Evolutionary conservation across 1,140 invertebrate genomes (phyloP).

Genomic region (Ceratosolen fusciceps): DNA sequence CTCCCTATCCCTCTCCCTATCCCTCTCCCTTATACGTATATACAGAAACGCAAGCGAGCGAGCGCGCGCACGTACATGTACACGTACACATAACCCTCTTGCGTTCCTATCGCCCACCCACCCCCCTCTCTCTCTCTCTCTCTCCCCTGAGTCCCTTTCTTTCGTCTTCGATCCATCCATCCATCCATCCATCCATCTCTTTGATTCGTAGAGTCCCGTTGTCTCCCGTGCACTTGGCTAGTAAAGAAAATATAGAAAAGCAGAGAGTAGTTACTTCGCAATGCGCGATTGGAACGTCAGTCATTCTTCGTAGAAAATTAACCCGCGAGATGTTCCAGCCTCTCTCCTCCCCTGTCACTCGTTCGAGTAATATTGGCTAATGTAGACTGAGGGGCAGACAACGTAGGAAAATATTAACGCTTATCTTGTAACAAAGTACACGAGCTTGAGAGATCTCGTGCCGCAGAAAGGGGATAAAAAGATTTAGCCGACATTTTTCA

Average conservation of each 20-base stretch:
- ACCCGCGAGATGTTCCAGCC: not conserved
- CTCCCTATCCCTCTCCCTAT: not conserved
- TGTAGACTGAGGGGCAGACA: no score
- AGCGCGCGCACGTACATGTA: no score
- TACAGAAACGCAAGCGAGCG: no score
- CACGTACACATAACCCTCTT: no score
- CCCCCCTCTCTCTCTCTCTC: slow-evolving; percentile 3
- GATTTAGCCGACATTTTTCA: not conserved
- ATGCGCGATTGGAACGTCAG: not conserved
- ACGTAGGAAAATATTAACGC: not conserved
- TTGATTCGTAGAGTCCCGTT: not conserved
- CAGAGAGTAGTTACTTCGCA: not conserved
- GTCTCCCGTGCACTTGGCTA: not conserved
- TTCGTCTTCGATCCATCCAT: not conserved
- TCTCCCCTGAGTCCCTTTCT: not conserved
- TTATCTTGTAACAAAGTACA: not conserved
- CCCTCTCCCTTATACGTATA: not conserved
- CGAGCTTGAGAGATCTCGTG: not conserved
- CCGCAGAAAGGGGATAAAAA: not conserved
- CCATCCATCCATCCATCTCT: not conserved
- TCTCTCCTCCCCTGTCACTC: not conserved
- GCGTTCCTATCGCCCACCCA: not conserved
- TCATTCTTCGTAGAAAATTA: not conserved
- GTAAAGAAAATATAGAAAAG: not conserved
- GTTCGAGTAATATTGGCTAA: not conserved